A percentile compares a stretch with the other conserved stretches of the same genome.
Evolutionary conservation across 2,797 vertebrate genomes (phyloP).

Genomic region (Cyclopterus lumpus): DNA sequence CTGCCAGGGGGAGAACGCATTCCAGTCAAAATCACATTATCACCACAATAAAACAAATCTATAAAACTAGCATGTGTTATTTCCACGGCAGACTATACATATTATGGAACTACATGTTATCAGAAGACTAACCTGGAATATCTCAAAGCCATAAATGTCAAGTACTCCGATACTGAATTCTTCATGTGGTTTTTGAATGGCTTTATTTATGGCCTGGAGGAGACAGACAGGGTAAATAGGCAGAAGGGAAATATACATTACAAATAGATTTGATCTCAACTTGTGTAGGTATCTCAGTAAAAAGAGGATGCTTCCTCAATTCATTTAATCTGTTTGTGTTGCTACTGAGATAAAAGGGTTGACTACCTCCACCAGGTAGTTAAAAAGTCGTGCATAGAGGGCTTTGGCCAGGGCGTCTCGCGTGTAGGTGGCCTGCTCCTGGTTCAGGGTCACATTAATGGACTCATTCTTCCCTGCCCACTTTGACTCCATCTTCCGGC

Average conservation of each 20-base stretch:
- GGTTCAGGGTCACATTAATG: constrained; percentile 94
- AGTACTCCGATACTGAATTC: constrained; percentile 95
- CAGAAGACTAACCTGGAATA: constrained; percentile 89
- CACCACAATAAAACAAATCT: constrained; percentile 11
- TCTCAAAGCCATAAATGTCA: constrained; percentile 99
- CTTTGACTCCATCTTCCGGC: constrained; percentile 97
- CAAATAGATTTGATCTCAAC: background rate
- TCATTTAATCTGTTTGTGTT: background rate
- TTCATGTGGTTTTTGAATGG: constrained; percentile 92
- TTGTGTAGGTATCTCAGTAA: background rate
- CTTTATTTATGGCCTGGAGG: constrained; percentile 91
- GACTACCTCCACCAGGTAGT: constrained; percentile 94
- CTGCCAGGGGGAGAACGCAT: constrained; percentile 71
- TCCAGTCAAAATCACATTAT: constrained; percentile 17
- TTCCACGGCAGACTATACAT: constrained; percentile 19
- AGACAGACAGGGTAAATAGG: constrained; percentile 7
- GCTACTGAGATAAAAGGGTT: background rate
- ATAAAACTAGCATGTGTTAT: constrained; percentile 7
- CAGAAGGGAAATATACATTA: background rate
- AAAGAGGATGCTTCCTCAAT: background rate
- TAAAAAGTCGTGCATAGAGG: constrained; percentile 93
- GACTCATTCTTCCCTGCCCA: constrained; percentile 94
- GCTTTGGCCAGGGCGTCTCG: constrained; percentile 95
- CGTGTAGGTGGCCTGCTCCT: constrained; percentile 95
- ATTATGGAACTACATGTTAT: constrained; percentile 1